These are phyloP conservation scores for Spheniscus humboldti DNA, from an alignment of 2,797 vertebrate species.

Conservation along the genomic window DNA sequence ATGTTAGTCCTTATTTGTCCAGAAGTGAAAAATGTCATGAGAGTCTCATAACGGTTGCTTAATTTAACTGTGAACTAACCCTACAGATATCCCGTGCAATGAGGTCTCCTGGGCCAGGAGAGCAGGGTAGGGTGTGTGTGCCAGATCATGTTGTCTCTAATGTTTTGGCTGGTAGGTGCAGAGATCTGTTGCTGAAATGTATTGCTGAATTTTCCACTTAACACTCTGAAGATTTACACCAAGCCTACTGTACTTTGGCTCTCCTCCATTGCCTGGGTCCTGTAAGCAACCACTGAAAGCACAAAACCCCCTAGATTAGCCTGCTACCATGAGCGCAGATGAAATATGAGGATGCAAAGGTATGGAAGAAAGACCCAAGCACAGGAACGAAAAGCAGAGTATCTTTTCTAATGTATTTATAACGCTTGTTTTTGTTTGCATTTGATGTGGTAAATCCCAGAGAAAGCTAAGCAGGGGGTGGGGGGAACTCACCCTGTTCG, in stretches of 20 bases:
- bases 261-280: not conserved
- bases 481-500: accelerated
- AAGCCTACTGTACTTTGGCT: not conserved
- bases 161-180: not conserved
- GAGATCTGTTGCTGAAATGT: not conserved
- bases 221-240: not conserved
- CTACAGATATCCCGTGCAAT: not conserved
- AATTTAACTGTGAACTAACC: not conserved
- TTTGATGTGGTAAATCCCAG: not conserved
- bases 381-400: not conserved
- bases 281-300: not conserved
- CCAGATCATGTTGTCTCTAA: not conserved
- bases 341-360: not conserved
- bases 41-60: not conserved
- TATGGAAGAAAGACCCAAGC: not conserved
- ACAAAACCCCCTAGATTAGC: not conserved
- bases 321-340: not conserved
- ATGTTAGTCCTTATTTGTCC: not conserved
- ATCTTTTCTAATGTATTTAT: not conserved
- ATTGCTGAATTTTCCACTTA: not conserved
- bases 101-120: not conserved
- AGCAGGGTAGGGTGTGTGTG: not conserved
- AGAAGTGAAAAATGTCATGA: not conserved
- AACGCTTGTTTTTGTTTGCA: not conserved
- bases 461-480: not conserved